A percentile compares a stretch with the other conserved stretches of the same genome.
These are phyloP conservation scores for Caenorhabditis panamensis DNA, from an alignment of 2,888 invertebrate species.

Conservation along the genomic window DNA sequence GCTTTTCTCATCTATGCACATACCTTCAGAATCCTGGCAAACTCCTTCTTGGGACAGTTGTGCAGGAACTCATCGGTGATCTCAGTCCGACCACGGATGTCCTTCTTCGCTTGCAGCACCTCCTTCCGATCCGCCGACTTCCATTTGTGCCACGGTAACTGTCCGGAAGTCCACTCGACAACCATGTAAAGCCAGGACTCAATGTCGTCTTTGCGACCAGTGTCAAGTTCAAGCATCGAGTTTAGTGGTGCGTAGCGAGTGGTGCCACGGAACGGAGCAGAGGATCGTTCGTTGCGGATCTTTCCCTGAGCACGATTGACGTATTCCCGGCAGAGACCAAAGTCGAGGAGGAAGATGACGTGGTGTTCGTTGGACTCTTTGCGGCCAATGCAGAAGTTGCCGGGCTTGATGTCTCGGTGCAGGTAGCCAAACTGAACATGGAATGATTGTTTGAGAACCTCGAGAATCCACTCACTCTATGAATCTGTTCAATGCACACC, in stretches of 20 bases:
- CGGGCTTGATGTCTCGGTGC: slow-evolving; percentile 74
- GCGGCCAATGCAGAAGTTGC: slow-evolving; percentile 73
- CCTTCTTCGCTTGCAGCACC: slow-evolving; percentile 70
- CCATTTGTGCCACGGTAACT: slow-evolving; percentile 73
- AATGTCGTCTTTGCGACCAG: slow-evolving; percentile 76
- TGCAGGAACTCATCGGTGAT: slow-evolving; percentile 63
- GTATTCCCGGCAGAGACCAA: slow-evolving; percentile 74
- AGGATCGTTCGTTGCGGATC: slow-evolving; percentile 68
- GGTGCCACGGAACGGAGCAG: slow-evolving; percentile 76
- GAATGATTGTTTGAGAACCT: too few relatives aligned
- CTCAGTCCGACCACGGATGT: slow-evolving; percentile 53
- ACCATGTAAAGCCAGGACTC: slow-evolving; percentile 78
- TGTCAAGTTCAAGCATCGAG: slow-evolving; percentile 69
- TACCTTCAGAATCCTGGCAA: slow-evolving; percentile 58
- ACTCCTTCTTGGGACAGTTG: slow-evolving; percentile 67
- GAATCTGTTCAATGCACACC: slow-evolving; percentile 67
- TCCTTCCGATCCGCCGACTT: slow-evolving; percentile 67
- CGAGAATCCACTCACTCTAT: slow-evolving; percentile 55
- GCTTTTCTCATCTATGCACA: too few relatives aligned
- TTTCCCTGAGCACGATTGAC: slow-evolving; percentile 61
- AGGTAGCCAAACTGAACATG: slow-evolving; percentile 72
- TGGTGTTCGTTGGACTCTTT: slow-evolving; percentile 69
- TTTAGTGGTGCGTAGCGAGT: slow-evolving; percentile 75
- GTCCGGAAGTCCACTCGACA: slow-evolving; percentile 76
- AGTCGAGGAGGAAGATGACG: slow-evolving; percentile 74